A percentile compares a stretch with the other conserved stretches of the same genome.
phyloP scores from a whole-genome alignment of 2,888 invertebrate species.

The Crematogaster levior region DNA sequence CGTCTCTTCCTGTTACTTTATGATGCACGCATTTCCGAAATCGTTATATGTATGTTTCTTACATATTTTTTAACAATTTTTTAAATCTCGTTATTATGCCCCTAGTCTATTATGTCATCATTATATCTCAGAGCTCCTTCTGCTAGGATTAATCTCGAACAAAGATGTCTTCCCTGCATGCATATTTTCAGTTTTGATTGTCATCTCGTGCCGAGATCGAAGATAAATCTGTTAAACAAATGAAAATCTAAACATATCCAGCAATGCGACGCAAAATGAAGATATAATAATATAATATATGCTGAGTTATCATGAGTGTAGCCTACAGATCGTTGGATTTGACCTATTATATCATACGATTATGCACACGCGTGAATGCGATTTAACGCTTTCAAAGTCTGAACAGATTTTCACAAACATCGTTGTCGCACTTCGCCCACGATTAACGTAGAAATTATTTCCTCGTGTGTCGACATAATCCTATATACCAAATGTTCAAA shows the following conservation, averaged over 20 bases:
- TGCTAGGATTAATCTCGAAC: slow-evolving; percentile 15
- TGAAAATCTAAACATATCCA: neutral
- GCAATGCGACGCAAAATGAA: neutral
- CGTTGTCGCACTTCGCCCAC: neutral
- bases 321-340: neutral
- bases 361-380: neutral
- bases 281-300: neutral
- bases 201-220: slow-evolving; percentile 9
- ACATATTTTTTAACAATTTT: neutral
- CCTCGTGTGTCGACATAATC: neutral
- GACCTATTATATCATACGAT: neutral
- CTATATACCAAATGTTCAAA: neutral
- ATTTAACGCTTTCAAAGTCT: neutral
- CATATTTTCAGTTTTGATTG: slow-evolving; percentile 1
- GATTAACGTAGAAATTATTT: slow-evolving; percentile 1
- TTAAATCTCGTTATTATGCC: too few relatives aligned
- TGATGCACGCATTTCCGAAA: neutral
- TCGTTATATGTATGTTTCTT: neutral
- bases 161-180: neutral
- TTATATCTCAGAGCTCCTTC: neutral
- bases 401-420: slow-evolving; percentile 9
- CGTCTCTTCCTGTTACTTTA: slow-evolving; percentile 2
- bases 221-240: neutral
- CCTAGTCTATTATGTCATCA: neutral
- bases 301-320: neutral